Conservation (phyloP, 2,888 invertebrate genomes). For the Agonopterix heracliana region DNA sequence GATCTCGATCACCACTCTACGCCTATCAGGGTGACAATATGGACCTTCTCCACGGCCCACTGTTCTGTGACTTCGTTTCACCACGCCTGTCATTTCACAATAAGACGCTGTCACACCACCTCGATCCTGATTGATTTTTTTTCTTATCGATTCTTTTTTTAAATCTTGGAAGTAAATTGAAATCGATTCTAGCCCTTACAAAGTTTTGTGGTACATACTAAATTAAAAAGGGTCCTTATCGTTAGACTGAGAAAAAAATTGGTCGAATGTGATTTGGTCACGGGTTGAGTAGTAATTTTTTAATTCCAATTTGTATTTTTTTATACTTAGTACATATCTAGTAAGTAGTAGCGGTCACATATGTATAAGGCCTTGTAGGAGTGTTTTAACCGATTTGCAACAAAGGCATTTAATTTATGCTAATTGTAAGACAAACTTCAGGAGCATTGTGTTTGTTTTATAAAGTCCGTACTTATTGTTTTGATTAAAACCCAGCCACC, state of each 20-base stretch:
- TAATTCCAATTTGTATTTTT: no score
- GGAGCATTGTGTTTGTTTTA: no score
- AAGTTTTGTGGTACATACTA: constrained; percentile 26
- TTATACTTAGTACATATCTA: no score
- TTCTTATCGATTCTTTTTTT: constrained; percentile 38
- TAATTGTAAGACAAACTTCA: no score
- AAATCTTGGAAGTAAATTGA: constrained; percentile 52
- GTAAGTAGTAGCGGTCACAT: no score
- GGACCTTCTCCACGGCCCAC: constrained; percentile 50
- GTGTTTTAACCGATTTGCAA: no score
- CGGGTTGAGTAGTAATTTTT: no score
- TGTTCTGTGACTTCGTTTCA: constrained; percentile 56
- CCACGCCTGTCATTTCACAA: constrained; percentile 64
- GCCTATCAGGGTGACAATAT: constrained; percentile 59
- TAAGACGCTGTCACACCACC: constrained; percentile 55
- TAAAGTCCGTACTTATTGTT: constrained; percentile 9
- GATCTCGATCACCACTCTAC: constrained; percentile 33
- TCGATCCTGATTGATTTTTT: constrained; percentile 72
- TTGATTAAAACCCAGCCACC: constrained; percentile 14
- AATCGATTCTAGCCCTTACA: constrained; percentile 54
- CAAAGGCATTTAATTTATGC: no score
- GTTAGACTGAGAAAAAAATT: constrained; percentile 28
- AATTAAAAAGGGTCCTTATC: constrained; percentile 34
- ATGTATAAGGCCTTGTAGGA: no score
- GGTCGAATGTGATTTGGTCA: constrained; percentile 16